Evolutionary conservation across 2,888 invertebrate species (phyloP).

Genomic region (Drosophila emarginata): DNA sequence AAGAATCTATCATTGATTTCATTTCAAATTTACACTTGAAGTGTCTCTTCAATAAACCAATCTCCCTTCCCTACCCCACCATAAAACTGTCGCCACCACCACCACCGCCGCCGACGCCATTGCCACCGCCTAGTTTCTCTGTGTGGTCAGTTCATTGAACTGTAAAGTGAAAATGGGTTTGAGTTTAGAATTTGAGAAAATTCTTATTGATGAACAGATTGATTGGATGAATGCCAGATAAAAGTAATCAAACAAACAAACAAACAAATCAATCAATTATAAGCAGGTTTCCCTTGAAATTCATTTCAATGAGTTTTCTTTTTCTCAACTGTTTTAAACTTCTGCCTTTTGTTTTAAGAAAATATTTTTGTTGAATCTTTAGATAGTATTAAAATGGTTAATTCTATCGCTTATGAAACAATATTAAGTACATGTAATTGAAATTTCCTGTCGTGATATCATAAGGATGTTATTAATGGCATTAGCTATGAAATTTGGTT

Average conservation of each 20-base stretch:
- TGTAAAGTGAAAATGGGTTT: conserved; percentile 41
- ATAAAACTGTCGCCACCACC: background rate
- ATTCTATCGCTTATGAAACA: too few species aligned
- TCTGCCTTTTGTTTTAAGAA: background rate
- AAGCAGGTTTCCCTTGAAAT: background rate
- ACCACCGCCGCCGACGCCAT: background rate
- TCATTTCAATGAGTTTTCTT: background rate
- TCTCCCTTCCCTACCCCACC: conserved; percentile 30
- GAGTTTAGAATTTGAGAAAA: conserved; percentile 31
- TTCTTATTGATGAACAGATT: conserved; percentile 15
- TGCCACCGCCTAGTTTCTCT: background rate
- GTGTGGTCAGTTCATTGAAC: conserved; percentile 40
- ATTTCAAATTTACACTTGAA: conserved; percentile 73
- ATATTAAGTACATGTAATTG: too few species aligned
- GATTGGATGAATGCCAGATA: conserved; percentile 27
- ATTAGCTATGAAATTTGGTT: too few species aligned
- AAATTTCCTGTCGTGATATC: too few species aligned
- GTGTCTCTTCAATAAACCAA: conserved; percentile 44
- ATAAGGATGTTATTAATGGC: too few species aligned
- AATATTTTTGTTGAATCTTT: too few species aligned
- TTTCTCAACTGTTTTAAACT: background rate
- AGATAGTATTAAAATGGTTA: too few species aligned
- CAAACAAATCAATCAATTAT: conserved; percentile 43
- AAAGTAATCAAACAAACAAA: conserved; percentile 12
- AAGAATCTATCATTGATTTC: conserved; percentile 70